Conservation (phyloP, 2,888 invertebrate genomes). For the Achlya flavicornis region DNA sequence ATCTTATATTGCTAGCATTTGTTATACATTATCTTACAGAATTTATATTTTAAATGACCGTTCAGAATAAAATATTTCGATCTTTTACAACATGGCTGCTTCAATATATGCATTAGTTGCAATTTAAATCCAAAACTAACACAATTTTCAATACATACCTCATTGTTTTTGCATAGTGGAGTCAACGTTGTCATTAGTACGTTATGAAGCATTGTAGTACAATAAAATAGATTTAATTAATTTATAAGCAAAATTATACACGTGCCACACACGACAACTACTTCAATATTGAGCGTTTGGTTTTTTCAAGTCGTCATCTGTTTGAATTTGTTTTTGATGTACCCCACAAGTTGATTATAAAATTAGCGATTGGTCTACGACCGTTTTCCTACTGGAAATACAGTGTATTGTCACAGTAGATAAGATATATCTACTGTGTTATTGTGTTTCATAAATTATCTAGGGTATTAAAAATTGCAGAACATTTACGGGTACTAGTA, state of each 20-base stretch:
- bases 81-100: neutral
- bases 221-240: neutral
- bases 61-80: neutral
- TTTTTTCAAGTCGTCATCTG: neutral
- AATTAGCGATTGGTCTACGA: neutral
- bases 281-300: neutral
- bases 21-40: neutral
- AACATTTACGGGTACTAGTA: too few relatives aligned
- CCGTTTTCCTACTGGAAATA: neutral
- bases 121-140: neutral
- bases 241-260: neutral
- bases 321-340: neutral
- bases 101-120: too few relatives aligned
- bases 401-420: too few relatives aligned
- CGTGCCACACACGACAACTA: neutral
- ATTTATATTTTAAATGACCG: neutral
- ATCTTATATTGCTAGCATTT: too few relatives aligned
- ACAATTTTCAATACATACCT: slow-evolving; percentile 44
- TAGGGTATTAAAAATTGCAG: too few relatives aligned
- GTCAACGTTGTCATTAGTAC: slow-evolving; percentile 49
- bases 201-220: slow-evolving; percentile 53
- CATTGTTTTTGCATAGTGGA: slow-evolving; percentile 51
- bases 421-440: too few relatives aligned
- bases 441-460: too few relatives aligned
- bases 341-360: neutral